Evolutionary conservation across 2,113 vertebrate genomes (phyloP).

Genomic region (Carassius auratus): DNA sequence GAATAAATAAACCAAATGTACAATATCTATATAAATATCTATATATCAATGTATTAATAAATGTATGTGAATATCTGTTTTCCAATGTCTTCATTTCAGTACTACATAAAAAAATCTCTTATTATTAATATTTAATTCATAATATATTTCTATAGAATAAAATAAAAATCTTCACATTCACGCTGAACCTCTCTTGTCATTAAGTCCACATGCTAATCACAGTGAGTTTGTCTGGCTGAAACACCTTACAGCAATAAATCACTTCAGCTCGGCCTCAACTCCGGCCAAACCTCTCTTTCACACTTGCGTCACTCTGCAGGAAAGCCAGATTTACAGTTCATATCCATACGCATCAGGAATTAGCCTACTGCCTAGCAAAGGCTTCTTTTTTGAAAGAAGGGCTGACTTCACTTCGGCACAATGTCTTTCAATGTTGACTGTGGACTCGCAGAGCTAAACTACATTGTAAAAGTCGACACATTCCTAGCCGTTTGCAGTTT

Average conservation of each 20-base stretch:
- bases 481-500: constrained; percentile 16
- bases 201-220: neutral
- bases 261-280: neutral
- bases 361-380: neutral
- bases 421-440: neutral
- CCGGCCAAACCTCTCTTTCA: constrained; percentile 8
- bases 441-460: neutral
- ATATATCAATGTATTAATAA: no score
- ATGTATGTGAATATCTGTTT: no score
- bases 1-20: no score
- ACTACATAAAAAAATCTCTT: no score
- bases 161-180: no score
- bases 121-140: no score
- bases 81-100: no score
- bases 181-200: neutral
- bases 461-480: neutral
- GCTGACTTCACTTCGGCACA: neutral
- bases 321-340: neutral
- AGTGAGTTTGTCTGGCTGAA: neutral
- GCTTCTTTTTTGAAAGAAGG: neutral
- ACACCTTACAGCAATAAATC: neutral
- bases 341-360: neutral
- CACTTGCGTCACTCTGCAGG: constrained; percentile 31
- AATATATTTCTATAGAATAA: neutral
- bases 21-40: no score